These are phyloP conservation scores for Eleutherodactylus coqui DNA, from an alignment of 2,797 vertebrate genomes.

Conservation along the genomic window DNA sequence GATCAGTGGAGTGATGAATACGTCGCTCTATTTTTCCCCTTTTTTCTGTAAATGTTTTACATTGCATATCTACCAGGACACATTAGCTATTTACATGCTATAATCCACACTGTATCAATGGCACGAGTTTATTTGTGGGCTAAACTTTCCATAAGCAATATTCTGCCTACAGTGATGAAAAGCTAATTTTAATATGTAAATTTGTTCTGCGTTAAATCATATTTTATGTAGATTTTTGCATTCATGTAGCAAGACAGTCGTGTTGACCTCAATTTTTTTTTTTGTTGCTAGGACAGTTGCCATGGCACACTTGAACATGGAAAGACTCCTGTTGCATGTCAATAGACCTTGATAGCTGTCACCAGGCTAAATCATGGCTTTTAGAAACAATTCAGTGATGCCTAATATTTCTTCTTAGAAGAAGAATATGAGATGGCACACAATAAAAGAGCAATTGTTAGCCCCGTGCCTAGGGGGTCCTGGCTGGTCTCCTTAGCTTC, in stretches of 20 bases:
- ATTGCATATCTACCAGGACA: background rate
- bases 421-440: background rate
- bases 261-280: slow-evolving; percentile 58
- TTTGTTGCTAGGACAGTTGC: slow-evolving; percentile 57
- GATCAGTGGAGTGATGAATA: background rate
- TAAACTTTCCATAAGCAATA: background rate
- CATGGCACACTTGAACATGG: slow-evolving; percentile 48
- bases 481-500: no score
- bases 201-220: background rate
- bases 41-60: background rate
- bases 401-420: slow-evolving; percentile 23
- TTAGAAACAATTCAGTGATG: slow-evolving; percentile 19
- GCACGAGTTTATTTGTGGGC: background rate
- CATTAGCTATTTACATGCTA: background rate
- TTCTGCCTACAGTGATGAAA: background rate
- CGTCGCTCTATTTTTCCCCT: background rate
- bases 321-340: slow-evolving; percentile 55
- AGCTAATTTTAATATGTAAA: slow-evolving; percentile 17
- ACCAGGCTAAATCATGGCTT: slow-evolving; percentile 42
- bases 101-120: no score
- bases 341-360: slow-evolving; percentile 46
- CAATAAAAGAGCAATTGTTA: background rate
- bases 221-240: slow-evolving; percentile 48
- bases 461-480: background rate
- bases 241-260: slow-evolving; percentile 38